phyloP scores from a whole-genome alignment of 2,888 invertebrate species.

The Flexamia atlantica region DNA sequence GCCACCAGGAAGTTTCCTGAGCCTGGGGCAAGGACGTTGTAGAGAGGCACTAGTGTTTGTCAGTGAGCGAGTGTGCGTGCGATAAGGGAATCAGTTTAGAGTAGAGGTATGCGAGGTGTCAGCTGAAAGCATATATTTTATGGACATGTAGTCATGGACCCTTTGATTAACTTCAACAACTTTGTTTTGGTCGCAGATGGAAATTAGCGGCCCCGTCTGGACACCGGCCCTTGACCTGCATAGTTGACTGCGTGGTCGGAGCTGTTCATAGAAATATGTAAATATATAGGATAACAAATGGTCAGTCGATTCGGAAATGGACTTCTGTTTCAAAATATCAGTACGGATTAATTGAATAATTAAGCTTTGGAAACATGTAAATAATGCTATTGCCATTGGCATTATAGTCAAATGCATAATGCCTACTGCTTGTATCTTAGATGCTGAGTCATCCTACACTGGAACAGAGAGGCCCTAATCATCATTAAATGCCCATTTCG shows the following conservation, averaged over 20 bases:
- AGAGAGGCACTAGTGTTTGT: background rate
- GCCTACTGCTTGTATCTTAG: too few relatives aligned
- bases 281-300: too few relatives aligned
- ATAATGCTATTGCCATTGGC: too few relatives aligned
- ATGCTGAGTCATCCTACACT: too few relatives aligned
- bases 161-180: slow-evolving; percentile 28
- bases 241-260: background rate
- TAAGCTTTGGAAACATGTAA: too few relatives aligned
- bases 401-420: too few relatives aligned
- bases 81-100: background rate
- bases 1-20: slow-evolving; percentile 39
- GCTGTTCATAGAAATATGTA: background rate
- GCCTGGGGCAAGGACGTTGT: slow-evolving; percentile 41
- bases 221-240: background rate
- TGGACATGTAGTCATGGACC: background rate
- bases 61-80: slow-evolving; percentile 5
- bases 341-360: too few relatives aligned
- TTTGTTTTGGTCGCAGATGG: slow-evolving; percentile 18
- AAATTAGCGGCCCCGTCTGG: background rate
- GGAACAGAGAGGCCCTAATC: too few relatives aligned
- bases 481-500: too few relatives aligned
- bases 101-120: background rate
- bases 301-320: too few relatives aligned
- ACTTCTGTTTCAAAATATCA: too few relatives aligned
- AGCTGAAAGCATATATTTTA: background rate